A percentile compares a stretch with the other conserved stretches of the same genome.
Conservation (phyloP, 2,113 vertebrate genomes). For the Turnix velox region DNA sequence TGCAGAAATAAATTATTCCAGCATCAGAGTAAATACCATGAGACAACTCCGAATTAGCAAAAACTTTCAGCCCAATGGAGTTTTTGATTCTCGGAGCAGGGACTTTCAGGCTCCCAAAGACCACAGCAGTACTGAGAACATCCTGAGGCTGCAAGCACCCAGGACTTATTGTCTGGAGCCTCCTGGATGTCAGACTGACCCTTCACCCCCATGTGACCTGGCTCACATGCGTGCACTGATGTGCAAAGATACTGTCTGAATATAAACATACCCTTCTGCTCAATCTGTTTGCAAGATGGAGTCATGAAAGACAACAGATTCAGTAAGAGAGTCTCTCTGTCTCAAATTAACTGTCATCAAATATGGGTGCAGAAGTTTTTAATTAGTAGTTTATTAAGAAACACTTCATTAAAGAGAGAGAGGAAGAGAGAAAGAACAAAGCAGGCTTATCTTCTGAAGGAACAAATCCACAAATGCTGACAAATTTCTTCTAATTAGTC, state of each 20-base stretch:
- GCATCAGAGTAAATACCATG: background rate
- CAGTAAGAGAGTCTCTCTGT: background rate
- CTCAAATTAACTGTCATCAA: background rate
- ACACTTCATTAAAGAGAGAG: slow-evolving; percentile 34
- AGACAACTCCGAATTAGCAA: background rate
- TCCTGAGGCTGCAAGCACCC: background rate
- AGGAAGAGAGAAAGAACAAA: slow-evolving; percentile 38
- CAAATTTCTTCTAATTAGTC: slow-evolving; percentile 47
- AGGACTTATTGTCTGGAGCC: fast-evolving
- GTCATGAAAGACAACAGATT: background rate
- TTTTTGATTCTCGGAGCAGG: background rate
- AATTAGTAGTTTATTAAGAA: slow-evolving; percentile 34
- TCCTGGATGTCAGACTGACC: background rate
- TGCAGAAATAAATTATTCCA: background rate
- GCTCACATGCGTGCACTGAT: fast-evolving
- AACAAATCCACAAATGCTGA: slow-evolving; percentile 24
- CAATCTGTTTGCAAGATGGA: background rate
- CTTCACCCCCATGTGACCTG: background rate
- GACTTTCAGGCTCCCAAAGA: background rate
- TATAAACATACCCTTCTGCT: background rate
- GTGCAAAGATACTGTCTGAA: background rate
- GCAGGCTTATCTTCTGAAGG: background rate
- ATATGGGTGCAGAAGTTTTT: background rate
- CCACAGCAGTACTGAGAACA: background rate
- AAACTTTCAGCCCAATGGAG: background rate